phyloP scores from a whole-genome alignment of 2,113 vertebrate species.

The Rhagologus leucostigma region DNA sequence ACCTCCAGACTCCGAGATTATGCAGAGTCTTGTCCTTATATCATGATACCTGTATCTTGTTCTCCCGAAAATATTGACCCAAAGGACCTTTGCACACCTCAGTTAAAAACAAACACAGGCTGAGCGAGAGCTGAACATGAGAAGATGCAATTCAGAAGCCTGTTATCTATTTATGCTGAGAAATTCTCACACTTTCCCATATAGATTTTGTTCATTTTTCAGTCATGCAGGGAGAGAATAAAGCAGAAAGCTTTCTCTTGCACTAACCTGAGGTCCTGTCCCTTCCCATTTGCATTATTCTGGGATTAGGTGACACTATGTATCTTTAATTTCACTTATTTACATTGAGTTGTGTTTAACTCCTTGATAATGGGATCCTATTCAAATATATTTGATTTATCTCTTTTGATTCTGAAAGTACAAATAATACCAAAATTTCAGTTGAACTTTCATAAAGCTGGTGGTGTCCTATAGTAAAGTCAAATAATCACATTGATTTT shows the following conservation, averaged over 20 bases:
- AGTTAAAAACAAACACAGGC: neutral
- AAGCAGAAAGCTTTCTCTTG: neutral
- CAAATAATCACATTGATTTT: conserved; percentile 69
- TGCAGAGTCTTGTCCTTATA: neutral
- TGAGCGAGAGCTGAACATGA: neutral
- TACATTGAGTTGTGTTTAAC: neutral
- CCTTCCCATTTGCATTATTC: neutral
- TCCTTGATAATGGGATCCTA: neutral
- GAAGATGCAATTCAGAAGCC: neutral
- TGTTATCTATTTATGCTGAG: neutral
- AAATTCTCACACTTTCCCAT: neutral
- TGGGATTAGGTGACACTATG: neutral
- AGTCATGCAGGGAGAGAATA: neutral
- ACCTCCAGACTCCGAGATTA: neutral
- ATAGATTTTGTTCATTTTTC: neutral
- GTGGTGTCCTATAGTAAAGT: conserved; percentile 53
- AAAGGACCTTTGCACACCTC: neutral
- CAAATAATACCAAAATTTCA: neutral
- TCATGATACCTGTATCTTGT: neutral
- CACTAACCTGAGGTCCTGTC: neutral
- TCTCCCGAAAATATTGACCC: neutral
- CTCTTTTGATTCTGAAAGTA: neutral
- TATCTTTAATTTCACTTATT: neutral
- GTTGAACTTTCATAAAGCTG: conserved; percentile 48
- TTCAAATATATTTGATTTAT: neutral